phyloP scores from a whole-genome alignment of 2,113 vertebrate species.

The Oreochromis spilurus region DNA sequence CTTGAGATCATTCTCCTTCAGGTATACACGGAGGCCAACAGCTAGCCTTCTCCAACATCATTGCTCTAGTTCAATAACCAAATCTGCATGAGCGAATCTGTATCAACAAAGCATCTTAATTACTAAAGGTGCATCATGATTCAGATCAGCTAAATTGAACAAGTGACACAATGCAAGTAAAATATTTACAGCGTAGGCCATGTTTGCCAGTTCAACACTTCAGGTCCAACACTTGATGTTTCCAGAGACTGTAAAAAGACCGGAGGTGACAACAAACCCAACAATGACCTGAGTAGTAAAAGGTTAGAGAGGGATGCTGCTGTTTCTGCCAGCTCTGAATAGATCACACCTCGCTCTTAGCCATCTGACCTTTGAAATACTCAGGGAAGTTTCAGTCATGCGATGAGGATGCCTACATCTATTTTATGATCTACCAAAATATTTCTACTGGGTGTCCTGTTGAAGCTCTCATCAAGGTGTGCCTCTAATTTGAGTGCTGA shows the following conservation, averaged over 20 bases:
- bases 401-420: conserved; percentile 10
- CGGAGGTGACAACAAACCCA: conserved; percentile 28
- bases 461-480: not conserved
- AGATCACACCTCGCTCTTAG: conserved; percentile 57
- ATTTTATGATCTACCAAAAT: conserved; percentile 18
- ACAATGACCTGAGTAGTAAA: conserved; percentile 19
- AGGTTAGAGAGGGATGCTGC: conserved; percentile 41
- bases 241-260: not conserved
- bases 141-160: conserved; percentile 8
- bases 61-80: not conserved
- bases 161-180: not conserved
- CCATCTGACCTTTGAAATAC: conserved; percentile 57
- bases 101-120: conserved; percentile 3
- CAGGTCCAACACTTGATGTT: not conserved
- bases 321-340: conserved; percentile 28
- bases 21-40: not conserved
- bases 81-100: not conserved
- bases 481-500: conserved; percentile 60
- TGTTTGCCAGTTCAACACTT: not conserved
- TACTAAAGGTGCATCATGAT: conserved; percentile 5
- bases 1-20: not conserved
- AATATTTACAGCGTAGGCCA: not conserved
- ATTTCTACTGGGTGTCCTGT: not conserved
- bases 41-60: not conserved
- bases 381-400: conserved; percentile 1